Evolutionary conservation across 2,113 vertebrate species (phyloP).

Genomic region (Empidonax alnorum): DNA sequence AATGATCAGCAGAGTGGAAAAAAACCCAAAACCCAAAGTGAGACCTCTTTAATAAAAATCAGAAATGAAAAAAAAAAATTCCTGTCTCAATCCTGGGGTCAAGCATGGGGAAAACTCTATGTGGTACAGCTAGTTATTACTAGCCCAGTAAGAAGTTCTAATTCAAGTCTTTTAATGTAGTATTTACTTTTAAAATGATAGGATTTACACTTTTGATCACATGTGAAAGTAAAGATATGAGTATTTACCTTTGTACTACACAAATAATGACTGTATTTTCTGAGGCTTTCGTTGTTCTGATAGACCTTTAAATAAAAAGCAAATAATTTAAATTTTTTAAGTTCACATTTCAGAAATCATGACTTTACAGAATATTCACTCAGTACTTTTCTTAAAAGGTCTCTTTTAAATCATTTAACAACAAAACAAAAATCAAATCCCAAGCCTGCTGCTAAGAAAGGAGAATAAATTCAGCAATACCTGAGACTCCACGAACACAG

Average conservation of each 20-base stretch:
- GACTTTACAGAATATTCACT: background rate
- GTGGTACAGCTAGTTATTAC: background rate
- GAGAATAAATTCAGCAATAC: background rate
- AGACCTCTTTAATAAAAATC: background rate
- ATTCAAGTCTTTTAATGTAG: background rate
- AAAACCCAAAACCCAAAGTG: background rate
- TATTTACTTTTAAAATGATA: background rate
- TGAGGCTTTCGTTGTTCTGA: conserved; percentile 88
- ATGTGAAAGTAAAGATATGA: background rate
- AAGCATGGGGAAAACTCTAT: background rate
- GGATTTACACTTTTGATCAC: background rate
- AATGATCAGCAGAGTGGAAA: background rate
- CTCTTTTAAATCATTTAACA: background rate
- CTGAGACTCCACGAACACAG: background rate
- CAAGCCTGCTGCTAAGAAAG: background rate
- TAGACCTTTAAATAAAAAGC: conserved; percentile 85
- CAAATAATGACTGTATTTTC: conserved; percentile 95
- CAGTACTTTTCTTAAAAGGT: background rate
- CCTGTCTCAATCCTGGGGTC: background rate
- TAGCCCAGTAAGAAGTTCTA: background rate
- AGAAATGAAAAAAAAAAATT: background rate
- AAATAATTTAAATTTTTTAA: background rate
- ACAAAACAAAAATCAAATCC: background rate
- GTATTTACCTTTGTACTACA: conserved; percentile 89
- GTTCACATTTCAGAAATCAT: conserved; percentile 12